phyloP scores from a whole-genome alignment of 2,797 vertebrate genomes.

The Sebastolobus alascanus region DNA sequence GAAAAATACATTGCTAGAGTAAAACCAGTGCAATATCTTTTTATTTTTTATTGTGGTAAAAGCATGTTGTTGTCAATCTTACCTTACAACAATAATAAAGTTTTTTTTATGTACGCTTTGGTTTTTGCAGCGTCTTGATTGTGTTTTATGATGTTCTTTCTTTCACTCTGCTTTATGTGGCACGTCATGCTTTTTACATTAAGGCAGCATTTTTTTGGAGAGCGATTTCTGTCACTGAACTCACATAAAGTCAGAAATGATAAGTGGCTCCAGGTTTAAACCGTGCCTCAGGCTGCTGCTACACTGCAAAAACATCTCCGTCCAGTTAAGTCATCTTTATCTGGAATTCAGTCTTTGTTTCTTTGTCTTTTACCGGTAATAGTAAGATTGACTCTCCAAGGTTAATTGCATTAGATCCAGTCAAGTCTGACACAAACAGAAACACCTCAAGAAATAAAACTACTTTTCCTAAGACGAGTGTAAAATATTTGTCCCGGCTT shows the following conservation, averaged over 20 bases:
- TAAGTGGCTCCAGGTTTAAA: not conserved
- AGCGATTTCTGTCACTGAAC: not conserved
- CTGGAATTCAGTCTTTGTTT: not conserved
- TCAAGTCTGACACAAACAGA: not conserved
- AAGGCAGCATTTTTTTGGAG: not conserved
- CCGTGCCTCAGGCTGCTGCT: not conserved
- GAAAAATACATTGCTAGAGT: conserved; percentile 65
- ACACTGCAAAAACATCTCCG: not conserved
- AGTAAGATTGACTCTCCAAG: not conserved
- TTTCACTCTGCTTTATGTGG: not conserved
- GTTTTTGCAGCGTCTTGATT: conserved; percentile 28
- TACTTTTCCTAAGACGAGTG: not conserved
- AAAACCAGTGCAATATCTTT: conserved; percentile 92
- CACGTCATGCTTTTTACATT: conserved; percentile 40
- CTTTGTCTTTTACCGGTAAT: not conserved
- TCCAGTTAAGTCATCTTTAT: not conserved
- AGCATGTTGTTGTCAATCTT: conserved; percentile 91
- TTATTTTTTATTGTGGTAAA: conserved; percentile 90
- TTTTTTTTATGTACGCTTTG: conserved; percentile 65
- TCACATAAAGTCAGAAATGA: not conserved
- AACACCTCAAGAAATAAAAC: not conserved
- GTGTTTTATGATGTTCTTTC: conserved; percentile 11
- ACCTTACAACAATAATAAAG: conserved; percentile 89
- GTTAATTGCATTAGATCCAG: not conserved
- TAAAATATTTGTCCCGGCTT: not conserved